A percentile compares a stretch with the other conserved stretches of the same genome.
Evolutionary conservation across 2,888 invertebrate genomes (phyloP).

Genomic region (Andrena bicolor): DNA sequence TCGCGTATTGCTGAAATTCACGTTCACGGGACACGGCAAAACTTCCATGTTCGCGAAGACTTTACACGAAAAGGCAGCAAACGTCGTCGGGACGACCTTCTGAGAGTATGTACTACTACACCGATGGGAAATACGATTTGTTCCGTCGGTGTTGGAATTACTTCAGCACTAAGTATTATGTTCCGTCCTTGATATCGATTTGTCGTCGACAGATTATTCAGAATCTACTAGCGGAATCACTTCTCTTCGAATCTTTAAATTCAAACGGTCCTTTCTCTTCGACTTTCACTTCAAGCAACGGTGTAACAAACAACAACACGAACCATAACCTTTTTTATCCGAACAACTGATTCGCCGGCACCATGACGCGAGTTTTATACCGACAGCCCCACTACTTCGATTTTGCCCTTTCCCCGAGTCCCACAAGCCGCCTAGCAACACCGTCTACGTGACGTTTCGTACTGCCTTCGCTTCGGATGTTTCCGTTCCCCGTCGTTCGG

Average conservation of each 20-base stretch:
- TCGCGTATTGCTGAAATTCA: conserved; percentile 92
- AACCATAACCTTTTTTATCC: background rate
- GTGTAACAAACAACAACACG: background rate
- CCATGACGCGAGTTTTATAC: conserved; percentile 82
- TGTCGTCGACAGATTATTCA: background rate
- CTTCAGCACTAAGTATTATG: background rate
- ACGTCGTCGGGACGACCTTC: conserved; percentile 31
- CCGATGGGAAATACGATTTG: background rate
- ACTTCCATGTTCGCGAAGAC: conserved; percentile 89
- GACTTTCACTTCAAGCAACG: conserved; percentile 60
- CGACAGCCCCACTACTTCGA: conserved; percentile 58
- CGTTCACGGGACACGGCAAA: conserved; percentile 91
- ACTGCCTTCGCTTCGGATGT: conserved; percentile 71
- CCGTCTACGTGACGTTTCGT: conserved; percentile 82
- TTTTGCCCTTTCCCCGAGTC: conserved; percentile 61
- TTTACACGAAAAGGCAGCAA: conserved; percentile 22
- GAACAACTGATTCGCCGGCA: conserved; percentile 79
- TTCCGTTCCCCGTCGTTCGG: conserved; percentile 66
- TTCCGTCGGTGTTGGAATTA: background rate
- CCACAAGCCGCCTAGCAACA: conserved; percentile 82
- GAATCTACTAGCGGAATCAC: background rate
- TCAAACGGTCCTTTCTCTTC: conserved; percentile 31
- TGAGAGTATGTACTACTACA: background rate
- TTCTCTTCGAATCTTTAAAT: background rate
- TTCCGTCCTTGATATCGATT: background rate